Percentiles rank a stretch among this genome's conserved stretches.
Conservation (phyloP, 2,888 invertebrate species). For the Aproaerema taeniolella region DNA sequence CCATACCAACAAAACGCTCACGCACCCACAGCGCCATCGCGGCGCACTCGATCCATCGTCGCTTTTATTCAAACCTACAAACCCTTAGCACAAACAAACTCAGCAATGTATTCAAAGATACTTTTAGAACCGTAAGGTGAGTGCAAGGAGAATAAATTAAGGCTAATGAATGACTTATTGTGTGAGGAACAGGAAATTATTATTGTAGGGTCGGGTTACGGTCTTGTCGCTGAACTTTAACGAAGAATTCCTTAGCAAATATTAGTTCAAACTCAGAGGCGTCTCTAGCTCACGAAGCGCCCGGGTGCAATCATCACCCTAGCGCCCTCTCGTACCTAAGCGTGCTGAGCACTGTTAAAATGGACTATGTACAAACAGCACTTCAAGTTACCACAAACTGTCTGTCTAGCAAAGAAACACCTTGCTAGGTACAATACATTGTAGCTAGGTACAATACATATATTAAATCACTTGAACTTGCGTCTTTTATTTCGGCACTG, state of each 20-base stretch:
- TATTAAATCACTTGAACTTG: no score
- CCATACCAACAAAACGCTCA: no score
- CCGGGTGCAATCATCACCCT: no score
- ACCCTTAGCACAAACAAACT: constrained; percentile 20
- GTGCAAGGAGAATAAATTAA: constrained; percentile 71
- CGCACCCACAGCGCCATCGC: constrained; percentile 31
- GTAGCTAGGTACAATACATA: no score
- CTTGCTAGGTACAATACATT: no score
- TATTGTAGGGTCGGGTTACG: constrained; percentile 58
- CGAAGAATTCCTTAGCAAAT: not conserved
- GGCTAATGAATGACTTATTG: constrained; percentile 75
- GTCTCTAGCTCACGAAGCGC: no score
- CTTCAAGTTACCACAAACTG: not conserved
- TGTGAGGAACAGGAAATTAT: constrained; percentile 69
- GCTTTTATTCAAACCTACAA: no score
- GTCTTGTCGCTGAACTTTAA: not conserved
- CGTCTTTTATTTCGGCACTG: no score
- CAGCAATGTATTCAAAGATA: constrained; percentile 30
- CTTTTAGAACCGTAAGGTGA: constrained; percentile 42
- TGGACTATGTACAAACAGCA: not conserved
- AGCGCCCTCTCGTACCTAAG: not conserved
- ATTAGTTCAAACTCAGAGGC: no score
- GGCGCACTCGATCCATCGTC: constrained; percentile 26
- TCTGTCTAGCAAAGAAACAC: no score
- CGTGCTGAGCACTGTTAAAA: not conserved